phyloP scores from a whole-genome alignment of 2,888 invertebrate species.

The Cerceris ruficornis region DNA sequence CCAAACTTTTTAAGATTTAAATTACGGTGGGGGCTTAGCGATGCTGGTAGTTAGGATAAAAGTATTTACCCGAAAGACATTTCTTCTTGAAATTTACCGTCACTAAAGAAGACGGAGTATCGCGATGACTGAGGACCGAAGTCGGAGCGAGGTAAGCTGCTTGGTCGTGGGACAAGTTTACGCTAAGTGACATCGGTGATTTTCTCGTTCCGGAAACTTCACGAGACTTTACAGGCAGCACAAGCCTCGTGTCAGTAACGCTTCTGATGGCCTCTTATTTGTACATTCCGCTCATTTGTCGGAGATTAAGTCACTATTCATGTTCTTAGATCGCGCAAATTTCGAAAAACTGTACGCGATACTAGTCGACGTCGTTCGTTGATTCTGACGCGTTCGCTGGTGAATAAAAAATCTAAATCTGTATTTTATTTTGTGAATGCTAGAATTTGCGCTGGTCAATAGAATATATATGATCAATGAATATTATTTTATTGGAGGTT shows the following conservation, averaged over 20 bases:
- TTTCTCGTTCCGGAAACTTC: conserved; percentile 39
- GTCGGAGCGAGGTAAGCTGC: conserved; percentile 36
- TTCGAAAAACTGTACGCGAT: not conserved
- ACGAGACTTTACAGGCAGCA: conserved; percentile 16
- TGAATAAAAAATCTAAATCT: too few species aligned
- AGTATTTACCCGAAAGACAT: conserved; percentile 23
- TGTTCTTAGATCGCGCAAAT: not conserved
- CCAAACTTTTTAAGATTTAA: conserved; percentile 37
- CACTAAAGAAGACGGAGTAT: conserved; percentile 51
- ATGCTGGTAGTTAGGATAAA: not conserved
- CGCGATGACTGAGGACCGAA: conserved; percentile 31
- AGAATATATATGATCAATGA: too few species aligned
- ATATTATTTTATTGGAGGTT: too few species aligned
- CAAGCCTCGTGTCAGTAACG: conserved; percentile 50
- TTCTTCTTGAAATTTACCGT: conserved; percentile 33
- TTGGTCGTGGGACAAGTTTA: conserved; percentile 43
- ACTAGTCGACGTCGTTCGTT: too few species aligned
- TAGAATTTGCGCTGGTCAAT: too few species aligned
- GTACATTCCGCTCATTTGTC: conserved; percentile 35
- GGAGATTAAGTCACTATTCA: not conserved
- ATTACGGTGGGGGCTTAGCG: conserved; percentile 26
- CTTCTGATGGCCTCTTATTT: conserved; percentile 38
- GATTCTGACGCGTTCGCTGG: too few species aligned
- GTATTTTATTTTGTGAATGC: too few species aligned
- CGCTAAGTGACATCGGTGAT: conserved; percentile 47